Evolutionary conservation across 2,888 invertebrate genomes (phyloP), one percentile per base, ranked within the genome.

Genomic region (Drosophila planitibia): DNA sequence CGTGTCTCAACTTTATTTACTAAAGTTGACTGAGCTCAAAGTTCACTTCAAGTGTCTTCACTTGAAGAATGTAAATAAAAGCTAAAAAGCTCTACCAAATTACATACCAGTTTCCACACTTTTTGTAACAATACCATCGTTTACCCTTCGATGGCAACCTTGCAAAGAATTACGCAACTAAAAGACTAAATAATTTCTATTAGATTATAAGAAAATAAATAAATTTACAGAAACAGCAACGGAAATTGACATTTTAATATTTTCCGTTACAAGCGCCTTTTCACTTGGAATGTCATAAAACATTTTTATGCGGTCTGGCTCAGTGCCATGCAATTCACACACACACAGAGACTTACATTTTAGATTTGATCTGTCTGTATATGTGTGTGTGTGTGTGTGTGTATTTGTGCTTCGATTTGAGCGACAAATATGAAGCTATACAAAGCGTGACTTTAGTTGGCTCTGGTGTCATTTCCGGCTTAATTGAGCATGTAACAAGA

Each of bases 401-500:
- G 33, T 54, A 14, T 47, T 10, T 35, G 47, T 58, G 64, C 22
- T 32, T 62, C 49, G 28, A 75, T 66, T 44, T 71, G 49, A 53
- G 58, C 67, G 68, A 62, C 69, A 76, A 74, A 79, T 76, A 69
- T 70, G 67, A 70, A 77, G 80, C 81, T 83, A 82, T 85, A 86
- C 68, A 90, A 89, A 89, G 75, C 78, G 78, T 84, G 88, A 87
- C 85, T 90, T 79, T 73, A 85, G 85, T 85, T 91, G 90, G 86
- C 86, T 78, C 79, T 81, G 89, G 86, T 76, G 89, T 79, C 79
- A 89, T 85, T 87, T 91, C 72, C 76, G 74, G 87, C 81, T 87
- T 87, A 87, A 87, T 87, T 91, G 91, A 82, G 91, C 91, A 66
- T 91, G 85, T 91, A 87, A 87, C 87, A 77, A 87, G 81, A 72